Conservation (phyloP, 2,797 vertebrate species). For the Knipowitschia caucasica region DNA sequence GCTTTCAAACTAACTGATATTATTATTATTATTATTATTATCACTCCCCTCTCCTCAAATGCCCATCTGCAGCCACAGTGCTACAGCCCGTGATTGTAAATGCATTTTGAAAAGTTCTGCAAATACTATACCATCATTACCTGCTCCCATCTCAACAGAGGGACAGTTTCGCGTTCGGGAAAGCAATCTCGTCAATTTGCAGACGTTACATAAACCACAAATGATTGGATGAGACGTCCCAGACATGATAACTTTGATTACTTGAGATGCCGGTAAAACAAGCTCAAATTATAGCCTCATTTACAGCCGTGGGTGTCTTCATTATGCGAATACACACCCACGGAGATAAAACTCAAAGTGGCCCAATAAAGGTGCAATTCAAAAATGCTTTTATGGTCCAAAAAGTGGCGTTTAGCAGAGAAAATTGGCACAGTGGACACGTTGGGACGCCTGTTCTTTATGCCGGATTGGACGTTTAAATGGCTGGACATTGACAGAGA, state of each 20-base stretch:
- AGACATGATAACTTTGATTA: slow-evolving; percentile 16
- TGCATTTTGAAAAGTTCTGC: too few relatives aligned
- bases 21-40: too few relatives aligned
- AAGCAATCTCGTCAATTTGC: slow-evolving; percentile 8
- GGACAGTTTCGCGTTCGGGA: too few relatives aligned
- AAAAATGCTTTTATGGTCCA: slow-evolving; percentile 25
- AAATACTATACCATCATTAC: too few relatives aligned
- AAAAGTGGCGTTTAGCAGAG: slow-evolving; percentile 13
- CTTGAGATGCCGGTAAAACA: slow-evolving; percentile 13
- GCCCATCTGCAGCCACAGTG: too few relatives aligned
- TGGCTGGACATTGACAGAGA: not conserved
- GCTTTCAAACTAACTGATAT: too few relatives aligned
- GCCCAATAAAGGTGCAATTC: slow-evolving; percentile 18
- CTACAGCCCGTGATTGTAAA: too few relatives aligned
- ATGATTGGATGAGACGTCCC: slow-evolving; percentile 16
- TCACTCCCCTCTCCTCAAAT: too few relatives aligned
- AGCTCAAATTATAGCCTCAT: not conserved
- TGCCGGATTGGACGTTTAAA: not conserved
- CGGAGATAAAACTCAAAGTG: slow-evolving; percentile 5
- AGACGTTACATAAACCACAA: slow-evolving; percentile 11
- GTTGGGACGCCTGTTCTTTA: not conserved
- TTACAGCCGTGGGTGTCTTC: slow-evolving; percentile 2
- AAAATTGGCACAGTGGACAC: slow-evolving; percentile 1
- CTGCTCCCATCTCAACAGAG: too few relatives aligned
- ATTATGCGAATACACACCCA: not conserved